A percentile compares a stretch with the other conserved stretches of the same genome.
phyloP scores from a whole-genome alignment of 2,888 invertebrate genomes.

The Microdon myrmicae region DNA sequence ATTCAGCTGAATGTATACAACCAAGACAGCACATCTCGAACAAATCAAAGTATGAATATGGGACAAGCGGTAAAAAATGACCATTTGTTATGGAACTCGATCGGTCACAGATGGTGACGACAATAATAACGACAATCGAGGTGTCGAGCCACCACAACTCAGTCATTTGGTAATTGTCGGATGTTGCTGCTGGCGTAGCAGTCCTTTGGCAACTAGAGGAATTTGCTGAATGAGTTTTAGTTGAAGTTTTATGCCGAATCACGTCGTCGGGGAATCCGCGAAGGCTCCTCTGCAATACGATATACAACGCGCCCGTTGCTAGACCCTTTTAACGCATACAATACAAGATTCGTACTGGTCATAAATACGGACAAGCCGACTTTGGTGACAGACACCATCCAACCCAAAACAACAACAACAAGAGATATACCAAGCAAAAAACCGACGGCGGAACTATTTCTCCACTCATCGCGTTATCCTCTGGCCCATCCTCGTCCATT shows the following conservation, averaged over 20 bases:
- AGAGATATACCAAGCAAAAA: conserved; percentile 8
- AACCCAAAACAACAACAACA: too few species aligned
- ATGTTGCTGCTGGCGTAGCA: conserved; percentile 9
- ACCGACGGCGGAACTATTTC: conserved; percentile 30
- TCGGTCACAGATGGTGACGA: conserved; percentile 37
- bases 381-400: conserved; percentile 49
- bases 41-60: too few species aligned
- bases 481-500: conserved; percentile 16
- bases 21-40: too few species aligned
- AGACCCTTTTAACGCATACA: conserved; percentile 43
- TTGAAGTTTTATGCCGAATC: conserved; percentile 43
- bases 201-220: conserved; percentile 22
- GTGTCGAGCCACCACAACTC: conserved; percentile 46
- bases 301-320: conserved; percentile 35
- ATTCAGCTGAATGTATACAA: too few species aligned
- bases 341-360: conserved; percentile 49
- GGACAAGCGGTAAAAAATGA: too few species aligned
- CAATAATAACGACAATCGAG: conserved; percentile 33
- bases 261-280: conserved; percentile 50
- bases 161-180: conserved; percentile 46
- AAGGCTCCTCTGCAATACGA: conserved; percentile 45
- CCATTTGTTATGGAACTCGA: conserved; percentile 25
- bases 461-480: conserved; percentile 33
- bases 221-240: conserved; percentile 42
- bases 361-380: conserved; percentile 48